A percentile compares a stretch with the other conserved stretches of the same genome.
These are phyloP conservation scores for Synanthedon tipuliformis DNA, from an alignment of 2,888 invertebrate genomes.

Conservation along the genomic window DNA sequence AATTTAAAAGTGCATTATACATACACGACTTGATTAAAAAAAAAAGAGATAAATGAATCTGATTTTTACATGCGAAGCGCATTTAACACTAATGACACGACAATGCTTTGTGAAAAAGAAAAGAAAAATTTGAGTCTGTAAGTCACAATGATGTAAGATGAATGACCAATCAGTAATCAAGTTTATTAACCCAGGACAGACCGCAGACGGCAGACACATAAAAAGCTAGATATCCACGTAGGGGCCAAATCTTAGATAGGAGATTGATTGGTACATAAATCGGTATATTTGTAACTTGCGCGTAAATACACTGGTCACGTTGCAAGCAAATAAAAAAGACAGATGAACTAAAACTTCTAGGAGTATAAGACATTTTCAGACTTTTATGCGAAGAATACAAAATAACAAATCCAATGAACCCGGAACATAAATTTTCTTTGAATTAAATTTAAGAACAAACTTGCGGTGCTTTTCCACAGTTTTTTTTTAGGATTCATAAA, in stretches of 20 bases:
- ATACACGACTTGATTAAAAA: neutral
- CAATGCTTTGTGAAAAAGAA: slow-evolving; percentile 27
- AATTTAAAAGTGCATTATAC: neutral
- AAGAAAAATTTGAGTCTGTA: slow-evolving; percentile 42
- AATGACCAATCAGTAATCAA: slow-evolving; percentile 62
- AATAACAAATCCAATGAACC: slow-evolving; percentile 24
- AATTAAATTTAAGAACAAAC: too few species aligned
- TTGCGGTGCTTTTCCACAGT: too few species aligned
- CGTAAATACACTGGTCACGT: slow-evolving; percentile 53
- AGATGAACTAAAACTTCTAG: slow-evolving; percentile 20
- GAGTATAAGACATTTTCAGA: slow-evolving; percentile 29
- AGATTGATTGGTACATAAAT: slow-evolving; percentile 65
- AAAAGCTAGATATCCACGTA: slow-evolving; percentile 60
- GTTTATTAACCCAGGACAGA: slow-evolving; percentile 56
- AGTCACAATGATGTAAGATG: slow-evolving; percentile 66
- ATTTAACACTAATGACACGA: slow-evolving; percentile 36
- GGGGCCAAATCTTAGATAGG: slow-evolving; percentile 58
- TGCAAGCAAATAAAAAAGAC: slow-evolving; percentile 40
- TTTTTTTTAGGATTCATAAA: too few species aligned
- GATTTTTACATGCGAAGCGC: slow-evolving; percentile 8
- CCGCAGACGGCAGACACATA: slow-evolving; percentile 60
- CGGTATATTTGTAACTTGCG: slow-evolving; percentile 48
- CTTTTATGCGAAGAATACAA: slow-evolving; percentile 29
- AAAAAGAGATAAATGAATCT: neutral
- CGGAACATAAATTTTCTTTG: slow-evolving; percentile 14